phyloP scores from a whole-genome alignment of 2,113 vertebrate species.

The Gorsachius goisagi region DNA sequence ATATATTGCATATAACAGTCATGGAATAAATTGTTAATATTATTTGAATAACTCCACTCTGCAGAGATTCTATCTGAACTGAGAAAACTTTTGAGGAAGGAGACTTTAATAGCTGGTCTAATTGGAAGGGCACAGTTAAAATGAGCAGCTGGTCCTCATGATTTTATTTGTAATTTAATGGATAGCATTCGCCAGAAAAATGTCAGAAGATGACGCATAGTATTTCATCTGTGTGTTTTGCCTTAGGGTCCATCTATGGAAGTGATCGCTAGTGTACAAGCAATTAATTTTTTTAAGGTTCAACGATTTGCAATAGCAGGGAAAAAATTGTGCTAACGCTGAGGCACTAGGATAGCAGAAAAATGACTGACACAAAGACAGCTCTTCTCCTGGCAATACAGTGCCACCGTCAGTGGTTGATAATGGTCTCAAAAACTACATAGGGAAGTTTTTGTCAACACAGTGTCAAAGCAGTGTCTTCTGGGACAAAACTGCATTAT shows the following conservation, averaged over 20 bases:
- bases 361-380: slow-evolving; percentile 16
- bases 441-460: neutral
- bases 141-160: slow-evolving; percentile 14
- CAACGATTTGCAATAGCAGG: slow-evolving; percentile 22
- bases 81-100: neutral
- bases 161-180: slow-evolving; percentile 54
- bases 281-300: slow-evolving; percentile 49
- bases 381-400: neutral
- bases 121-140: slow-evolving; percentile 13
- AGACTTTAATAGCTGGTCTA: neutral
- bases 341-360: neutral
- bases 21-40: neutral
- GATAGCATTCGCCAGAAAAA: slow-evolving; percentile 37
- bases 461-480: neutral
- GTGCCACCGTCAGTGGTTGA: neutral
- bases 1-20: neutral
- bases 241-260: slow-evolving; percentile 24
- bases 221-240: slow-evolving; percentile 43
- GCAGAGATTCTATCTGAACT: slow-evolving; percentile 11
- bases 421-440: neutral
- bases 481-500: neutral
- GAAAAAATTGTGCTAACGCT: neutral
- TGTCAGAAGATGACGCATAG: neutral
- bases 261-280: slow-evolving; percentile 44
- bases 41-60: neutral